Percentiles rank a stretch among this genome's conserved stretches.
phyloP scores from a whole-genome alignment of 2,797 vertebrate species.

The Pangasius sanitwongsei region DNA sequence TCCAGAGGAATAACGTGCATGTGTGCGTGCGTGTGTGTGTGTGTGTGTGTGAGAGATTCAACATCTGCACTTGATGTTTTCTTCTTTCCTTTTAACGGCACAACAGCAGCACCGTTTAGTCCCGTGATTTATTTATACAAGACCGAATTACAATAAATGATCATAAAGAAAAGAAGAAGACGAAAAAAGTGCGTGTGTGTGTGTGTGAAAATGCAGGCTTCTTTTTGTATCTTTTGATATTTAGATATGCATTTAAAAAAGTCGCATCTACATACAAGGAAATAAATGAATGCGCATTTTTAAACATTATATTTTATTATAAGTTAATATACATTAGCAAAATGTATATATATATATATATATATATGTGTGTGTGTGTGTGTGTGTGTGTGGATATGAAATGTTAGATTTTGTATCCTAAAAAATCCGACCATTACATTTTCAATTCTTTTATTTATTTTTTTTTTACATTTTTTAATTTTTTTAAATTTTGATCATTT shows the following conservation, averaged over 20 bases:
- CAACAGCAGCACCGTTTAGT: not conserved
- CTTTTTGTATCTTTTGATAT: not conserved
- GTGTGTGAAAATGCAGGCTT: too few relatives aligned
- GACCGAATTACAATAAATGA: not conserved
- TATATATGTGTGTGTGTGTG: not conserved
- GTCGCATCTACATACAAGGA: not conserved
- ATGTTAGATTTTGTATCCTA: too few relatives aligned
- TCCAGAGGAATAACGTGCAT: not conserved
- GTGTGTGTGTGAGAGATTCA: not conserved
- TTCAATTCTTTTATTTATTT: too few relatives aligned
- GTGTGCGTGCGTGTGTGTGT: not conserved
- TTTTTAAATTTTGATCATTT: not conserved
- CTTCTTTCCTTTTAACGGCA: not conserved
- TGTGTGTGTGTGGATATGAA: too few relatives aligned
- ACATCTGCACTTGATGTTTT: constrained; percentile 16
- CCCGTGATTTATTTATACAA: constrained; percentile 7
- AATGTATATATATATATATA: not conserved
- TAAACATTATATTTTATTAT: not conserved
- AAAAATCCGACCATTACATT: too few relatives aligned
- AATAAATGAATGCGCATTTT: not conserved
- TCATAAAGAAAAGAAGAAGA: not conserved
- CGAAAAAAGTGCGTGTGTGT: not conserved
- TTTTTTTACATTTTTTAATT: too few relatives aligned
- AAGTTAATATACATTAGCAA: not conserved
- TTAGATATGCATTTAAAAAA: not conserved